Conservation (phyloP, 2,888 invertebrate genomes). For the Willowsia nigromaculata region DNA sequence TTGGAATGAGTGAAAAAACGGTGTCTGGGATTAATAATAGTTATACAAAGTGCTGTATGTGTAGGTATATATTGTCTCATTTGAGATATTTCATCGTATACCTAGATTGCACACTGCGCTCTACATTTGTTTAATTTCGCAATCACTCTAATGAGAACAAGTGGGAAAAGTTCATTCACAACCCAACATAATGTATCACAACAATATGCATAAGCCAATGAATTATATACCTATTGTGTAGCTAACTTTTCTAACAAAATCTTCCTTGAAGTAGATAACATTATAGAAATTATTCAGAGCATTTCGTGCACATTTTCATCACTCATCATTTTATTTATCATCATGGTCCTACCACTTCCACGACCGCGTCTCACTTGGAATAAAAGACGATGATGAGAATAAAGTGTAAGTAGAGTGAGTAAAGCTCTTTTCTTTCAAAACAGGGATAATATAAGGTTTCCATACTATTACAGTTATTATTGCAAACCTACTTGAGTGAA, state of each 20-base stretch:
- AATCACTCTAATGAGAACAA: background rate
- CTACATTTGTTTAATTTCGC: background rate
- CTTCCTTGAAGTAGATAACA: background rate
- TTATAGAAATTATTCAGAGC: background rate
- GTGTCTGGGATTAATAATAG: too few species aligned
- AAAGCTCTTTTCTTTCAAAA: background rate
- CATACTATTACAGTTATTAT: background rate
- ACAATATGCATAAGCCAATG: background rate
- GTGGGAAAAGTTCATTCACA: background rate
- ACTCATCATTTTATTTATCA: conserved; percentile 1
- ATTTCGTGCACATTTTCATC: background rate
- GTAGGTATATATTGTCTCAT: too few species aligned
- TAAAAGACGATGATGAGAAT: background rate
- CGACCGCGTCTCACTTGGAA: background rate
- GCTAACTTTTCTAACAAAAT: background rate
- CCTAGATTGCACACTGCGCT: background rate
- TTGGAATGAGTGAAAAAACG: background rate
- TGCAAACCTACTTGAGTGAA: background rate
- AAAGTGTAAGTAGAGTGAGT: background rate
- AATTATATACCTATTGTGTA: background rate
- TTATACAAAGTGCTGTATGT: too few species aligned
- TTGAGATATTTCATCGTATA: too few species aligned
- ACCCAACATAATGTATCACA: background rate
- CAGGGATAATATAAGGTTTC: background rate
- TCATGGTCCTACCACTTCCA: background rate